Evolutionary conservation across 1,140 invertebrate species (phyloP), one percentile per base, ranked within the genome.

Genomic region (Samia ricini): DNA sequence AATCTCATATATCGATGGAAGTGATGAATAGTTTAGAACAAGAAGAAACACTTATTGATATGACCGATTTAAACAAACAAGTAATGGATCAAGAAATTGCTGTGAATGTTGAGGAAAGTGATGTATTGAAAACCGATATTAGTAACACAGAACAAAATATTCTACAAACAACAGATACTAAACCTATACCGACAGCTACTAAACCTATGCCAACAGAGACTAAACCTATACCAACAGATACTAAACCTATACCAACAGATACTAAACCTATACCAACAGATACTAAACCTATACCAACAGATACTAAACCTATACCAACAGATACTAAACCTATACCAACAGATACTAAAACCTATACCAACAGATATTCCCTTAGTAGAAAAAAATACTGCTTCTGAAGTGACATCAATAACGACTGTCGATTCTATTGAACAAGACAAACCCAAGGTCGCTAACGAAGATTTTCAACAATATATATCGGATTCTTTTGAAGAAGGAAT

Each of bases 401-500:
- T 42, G 8, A 12, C 33, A 42, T 15, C 33, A 42, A 42, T 42
- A 42, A 42, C 33, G n/a, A 7, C 33, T 15, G 12, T 15, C 12
- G 12, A 42, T 4, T 42, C 33, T 15, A 3, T 42, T 15, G 10
- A 42, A 15, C 10, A 42, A 42, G n/a, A 15, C n/a, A 42, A 15
- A 0, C n/a, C 33, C 10, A 12, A 42, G 4, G 26, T 26, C 8
- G 4, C 3, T 4, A 26, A 26, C 26, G 26, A 26, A 26, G 26
- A 8, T 3, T 26, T 4, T 8, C 26, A 26, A 8, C 26, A 26
- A 4, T 3, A 26, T 8, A 8, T 26, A 42, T 15, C 33, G 7
- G 33, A 42, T 3, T 42, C 33, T 15, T 52, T 21, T 52, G 51
- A 52, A 22, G 7, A 22, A 22, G 51, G 51, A n/a, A 36, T 72